Evolutionary conservation across 2,888 invertebrate species (phyloP).

Genomic region (Oxyscelio sp.): DNA sequence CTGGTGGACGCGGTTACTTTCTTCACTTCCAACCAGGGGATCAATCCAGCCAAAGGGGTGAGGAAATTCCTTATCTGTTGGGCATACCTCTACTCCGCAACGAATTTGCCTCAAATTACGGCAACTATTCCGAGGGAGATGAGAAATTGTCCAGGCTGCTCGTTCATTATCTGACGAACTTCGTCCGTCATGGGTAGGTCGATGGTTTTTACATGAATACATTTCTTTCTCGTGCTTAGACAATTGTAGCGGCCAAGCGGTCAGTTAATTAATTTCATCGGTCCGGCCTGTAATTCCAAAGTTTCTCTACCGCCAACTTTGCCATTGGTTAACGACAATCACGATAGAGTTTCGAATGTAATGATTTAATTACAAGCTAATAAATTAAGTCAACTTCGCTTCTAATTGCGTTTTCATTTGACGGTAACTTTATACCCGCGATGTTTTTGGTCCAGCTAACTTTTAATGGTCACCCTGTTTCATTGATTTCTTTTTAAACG

Average conservation of each 20-base stretch:
- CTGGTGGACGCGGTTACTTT: slow-evolving; percentile 95
- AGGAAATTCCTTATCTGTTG: slow-evolving; percentile 95
- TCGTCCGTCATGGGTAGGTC: slow-evolving; percentile 95
- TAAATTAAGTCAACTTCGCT: slow-evolving; percentile 51
- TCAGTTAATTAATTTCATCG: slow-evolving; percentile 23
- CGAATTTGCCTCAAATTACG: slow-evolving; percentile 91
- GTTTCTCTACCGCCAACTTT: slow-evolving; percentile 36
- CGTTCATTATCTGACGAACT: slow-evolving; percentile 96
- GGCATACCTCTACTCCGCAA: slow-evolving; percentile 93
- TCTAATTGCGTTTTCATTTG: slow-evolving; percentile 49
- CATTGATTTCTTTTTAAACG: slow-evolving; percentile 39
- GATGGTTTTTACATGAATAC: background rate
- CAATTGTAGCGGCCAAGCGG: background rate
- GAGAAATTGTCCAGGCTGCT: slow-evolving; percentile 93
- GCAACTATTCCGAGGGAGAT: slow-evolving; percentile 94
- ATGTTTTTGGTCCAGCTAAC: slow-evolving; percentile 29
- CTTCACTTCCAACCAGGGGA: slow-evolving; percentile 96
- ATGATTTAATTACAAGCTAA: slow-evolving; percentile 55
- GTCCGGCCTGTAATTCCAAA: slow-evolving; percentile 17
- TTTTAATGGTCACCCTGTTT: slow-evolving; percentile 49
- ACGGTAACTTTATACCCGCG: slow-evolving; percentile 22
- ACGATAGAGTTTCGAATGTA: slow-evolving; percentile 24
- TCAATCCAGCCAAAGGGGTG: slow-evolving; percentile 95
- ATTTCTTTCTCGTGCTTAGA: background rate
- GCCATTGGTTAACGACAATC: slow-evolving; percentile 39